These are phyloP conservation scores for Leptura quadrifasciata DNA, from an alignment of 2,888 invertebrate genomes.

Conservation along the genomic window DNA sequence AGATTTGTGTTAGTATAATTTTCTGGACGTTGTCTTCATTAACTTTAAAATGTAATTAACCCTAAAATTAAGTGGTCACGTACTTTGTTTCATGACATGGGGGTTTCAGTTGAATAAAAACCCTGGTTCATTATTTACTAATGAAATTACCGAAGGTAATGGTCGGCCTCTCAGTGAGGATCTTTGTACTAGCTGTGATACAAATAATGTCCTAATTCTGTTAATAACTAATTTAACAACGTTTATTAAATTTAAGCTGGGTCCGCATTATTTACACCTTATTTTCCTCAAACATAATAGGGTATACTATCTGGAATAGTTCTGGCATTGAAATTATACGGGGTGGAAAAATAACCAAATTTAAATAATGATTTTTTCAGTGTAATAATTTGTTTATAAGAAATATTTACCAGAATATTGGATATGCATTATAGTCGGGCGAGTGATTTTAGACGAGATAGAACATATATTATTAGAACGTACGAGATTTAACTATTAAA, in stretches of 20 bases:
- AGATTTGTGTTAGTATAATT: not conserved
- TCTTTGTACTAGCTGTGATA: not conserved
- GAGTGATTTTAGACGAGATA: too few relatives aligned
- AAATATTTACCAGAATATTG: too few relatives aligned
- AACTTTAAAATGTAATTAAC: not conserved
- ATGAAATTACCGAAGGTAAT: not conserved
- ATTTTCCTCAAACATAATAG: not conserved
- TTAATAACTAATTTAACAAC: not conserved
- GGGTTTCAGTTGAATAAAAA: not conserved
- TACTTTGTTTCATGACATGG: not conserved
- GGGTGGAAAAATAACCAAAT: too few relatives aligned
- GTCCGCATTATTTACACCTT: not conserved
- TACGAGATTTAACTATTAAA: too few relatives aligned
- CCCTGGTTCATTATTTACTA: not conserved
- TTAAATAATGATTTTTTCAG: too few relatives aligned
- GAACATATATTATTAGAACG: too few relatives aligned
- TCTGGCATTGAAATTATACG: too few relatives aligned
- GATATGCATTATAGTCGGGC: too few relatives aligned
- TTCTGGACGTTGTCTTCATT: not conserved
- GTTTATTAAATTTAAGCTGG: not conserved
- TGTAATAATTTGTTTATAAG: too few relatives aligned
- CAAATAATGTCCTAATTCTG: not conserved
- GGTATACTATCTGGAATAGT: not conserved
- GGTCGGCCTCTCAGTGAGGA: not conserved
- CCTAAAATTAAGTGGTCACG: not conserved